A percentile compares a stretch with the other conserved stretches of the same genome.
Evolutionary conservation across 2,888 invertebrate genomes (phyloP).

Genomic region (Xestia xanthographa): DNA sequence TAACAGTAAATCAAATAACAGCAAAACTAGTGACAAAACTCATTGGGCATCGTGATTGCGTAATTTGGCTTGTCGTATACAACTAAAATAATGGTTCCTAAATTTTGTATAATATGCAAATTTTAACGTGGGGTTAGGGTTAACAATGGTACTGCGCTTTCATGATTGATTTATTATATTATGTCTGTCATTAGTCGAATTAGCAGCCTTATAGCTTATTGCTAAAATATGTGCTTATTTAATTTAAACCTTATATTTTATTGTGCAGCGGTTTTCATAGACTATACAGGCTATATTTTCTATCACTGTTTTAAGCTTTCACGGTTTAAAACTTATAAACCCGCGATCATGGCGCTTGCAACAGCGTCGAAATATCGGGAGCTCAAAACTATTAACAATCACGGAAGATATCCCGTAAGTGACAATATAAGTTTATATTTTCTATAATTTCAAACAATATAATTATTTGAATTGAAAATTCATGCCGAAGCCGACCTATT

Average conservation of each 20-base stretch:
- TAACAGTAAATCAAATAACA: conserved; percentile 4
- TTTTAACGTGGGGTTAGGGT: background rate
- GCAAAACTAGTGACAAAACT: background rate
- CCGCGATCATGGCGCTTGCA: too few species aligned
- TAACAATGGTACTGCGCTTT: background rate
- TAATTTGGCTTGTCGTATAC: conserved; percentile 7
- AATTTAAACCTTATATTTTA: background rate
- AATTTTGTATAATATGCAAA: conserved; percentile 17
- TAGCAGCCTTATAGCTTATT: background rate
- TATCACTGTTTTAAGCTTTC: too few species aligned
- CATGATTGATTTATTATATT: conserved; percentile 17
- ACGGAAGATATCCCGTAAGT: too few species aligned
- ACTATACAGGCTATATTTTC: background rate
- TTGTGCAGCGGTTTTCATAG: background rate
- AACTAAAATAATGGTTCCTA: conserved; percentile 5
- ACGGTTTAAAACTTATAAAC: too few species aligned
- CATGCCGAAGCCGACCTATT: background rate
- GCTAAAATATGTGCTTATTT: background rate
- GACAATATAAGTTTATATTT: too few species aligned
- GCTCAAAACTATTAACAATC: too few species aligned
- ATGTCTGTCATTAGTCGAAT: background rate
- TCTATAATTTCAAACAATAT: too few species aligned
- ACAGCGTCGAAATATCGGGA: too few species aligned
- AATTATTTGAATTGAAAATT: background rate
- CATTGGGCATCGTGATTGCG: background rate